These are phyloP conservation scores for Phataginus tetradactyla DNA, from an alignment of 2,797 vertebrate species.

Conservation along the genomic window DNA sequence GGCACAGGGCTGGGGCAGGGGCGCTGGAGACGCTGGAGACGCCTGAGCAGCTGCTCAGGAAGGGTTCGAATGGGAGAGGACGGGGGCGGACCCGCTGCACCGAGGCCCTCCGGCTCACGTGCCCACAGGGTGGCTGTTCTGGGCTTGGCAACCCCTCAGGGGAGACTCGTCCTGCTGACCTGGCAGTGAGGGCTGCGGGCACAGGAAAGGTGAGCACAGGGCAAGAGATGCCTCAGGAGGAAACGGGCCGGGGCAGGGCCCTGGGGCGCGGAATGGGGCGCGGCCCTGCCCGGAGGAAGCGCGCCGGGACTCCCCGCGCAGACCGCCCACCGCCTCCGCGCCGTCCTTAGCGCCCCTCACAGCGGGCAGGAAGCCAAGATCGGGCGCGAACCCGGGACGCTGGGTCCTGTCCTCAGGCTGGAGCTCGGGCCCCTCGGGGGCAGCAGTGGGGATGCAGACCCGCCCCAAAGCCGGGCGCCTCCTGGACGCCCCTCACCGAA, in stretches of 20 bases:
- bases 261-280: not conserved
- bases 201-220: not conserved
- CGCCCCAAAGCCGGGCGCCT: not conserved
- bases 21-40: fast-evolving
- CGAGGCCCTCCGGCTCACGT: not conserved
- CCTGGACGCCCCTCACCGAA: not conserved
- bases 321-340: too few species aligned
- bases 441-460: not conserved
- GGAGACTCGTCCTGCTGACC: not conserved
- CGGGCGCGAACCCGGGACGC: not conserved
- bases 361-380: too few species aligned
- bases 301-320: not conserved
- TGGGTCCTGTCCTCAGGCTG: not conserved
- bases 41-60: not conserved
- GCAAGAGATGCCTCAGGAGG: fast-evolving
- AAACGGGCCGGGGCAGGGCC: not conserved
- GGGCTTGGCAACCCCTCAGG: fast-evolving
- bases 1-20: not conserved
- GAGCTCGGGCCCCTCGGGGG: too few species aligned
- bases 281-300: not conserved
- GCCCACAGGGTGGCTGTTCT: not conserved
- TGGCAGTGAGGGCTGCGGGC: not conserved
- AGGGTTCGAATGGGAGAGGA: not conserved
- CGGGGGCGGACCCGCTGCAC: not conserved
- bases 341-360: too few species aligned